Base-by-base conservation (phyloP, 1,140 invertebrate species). In the Drosophila kikkawai region DNA sequence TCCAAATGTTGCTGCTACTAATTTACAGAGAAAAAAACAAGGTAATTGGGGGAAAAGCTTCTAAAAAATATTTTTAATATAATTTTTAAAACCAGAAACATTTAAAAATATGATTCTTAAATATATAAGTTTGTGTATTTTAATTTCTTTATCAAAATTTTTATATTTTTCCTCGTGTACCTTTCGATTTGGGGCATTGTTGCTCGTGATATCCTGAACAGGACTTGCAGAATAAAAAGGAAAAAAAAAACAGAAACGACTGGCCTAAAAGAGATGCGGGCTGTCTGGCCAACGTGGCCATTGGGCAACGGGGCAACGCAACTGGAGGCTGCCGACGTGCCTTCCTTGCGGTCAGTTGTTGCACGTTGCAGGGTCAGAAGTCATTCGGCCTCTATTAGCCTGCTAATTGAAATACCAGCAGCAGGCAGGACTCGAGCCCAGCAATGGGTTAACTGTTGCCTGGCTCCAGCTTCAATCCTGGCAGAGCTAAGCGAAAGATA, bases 401-500 rank as follows among this genome's bases (percentile, higher is more conserved):
- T 73, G 55, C 69, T 73, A 73, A 73, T 73, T 73, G 69, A 73
- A 73, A 73, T 73, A 73, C 69, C 53, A 60, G 53, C 44, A 60
- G 53, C 19, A 65, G 37, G 39, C 4, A 67, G 39, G 48, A 68
- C 32, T 53, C 48, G 17, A 15, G 17, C 67, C 34, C 13, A 15
- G 51, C 51, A 4, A 42, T 32, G 19, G 37, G 69, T 73, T 50
- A 73, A 50, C 51, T 71, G 66, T 34, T 71, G 67, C n/a, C 51
- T 29, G 48, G 17, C 19, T n/a, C 41, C 19, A 53, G 34, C 26
- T 50, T 73, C 32, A 55, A 55, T 55, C 34, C 19, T 22, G 32
- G 63, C 15, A 19, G 59, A 8, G 45, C 53, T 15, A 11, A 29
- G 37, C 37, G 32, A 51, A 42, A 71, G 53, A 73, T 32, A 45